phyloP scores from a whole-genome alignment of 2,888 invertebrate genomes.

The Diaprepes abbreviatus region DNA sequence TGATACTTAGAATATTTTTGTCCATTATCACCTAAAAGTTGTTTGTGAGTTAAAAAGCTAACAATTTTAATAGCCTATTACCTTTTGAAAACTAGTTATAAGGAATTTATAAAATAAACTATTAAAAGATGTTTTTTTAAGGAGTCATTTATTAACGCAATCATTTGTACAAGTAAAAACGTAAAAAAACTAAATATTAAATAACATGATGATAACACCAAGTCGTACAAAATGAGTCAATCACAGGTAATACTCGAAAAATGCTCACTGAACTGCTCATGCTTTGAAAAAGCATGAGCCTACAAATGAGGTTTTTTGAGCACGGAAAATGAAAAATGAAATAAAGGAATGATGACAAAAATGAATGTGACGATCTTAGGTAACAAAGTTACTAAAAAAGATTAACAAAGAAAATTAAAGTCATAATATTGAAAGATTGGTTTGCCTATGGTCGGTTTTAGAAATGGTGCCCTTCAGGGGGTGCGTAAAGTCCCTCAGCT shows the following conservation, averaged over 20 bases:
- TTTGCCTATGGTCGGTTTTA: constrained; percentile 48
- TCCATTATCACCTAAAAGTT: too few species aligned
- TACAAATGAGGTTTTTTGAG: constrained; percentile 39
- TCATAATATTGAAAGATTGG: constrained; percentile 49
- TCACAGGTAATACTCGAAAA: constrained; percentile 49
- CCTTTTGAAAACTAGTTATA: too few species aligned
- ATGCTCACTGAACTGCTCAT: constrained; percentile 40
- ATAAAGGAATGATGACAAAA: constrained; percentile 36
- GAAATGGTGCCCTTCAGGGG: constrained; percentile 54
- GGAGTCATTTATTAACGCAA: constrained; percentile 50
- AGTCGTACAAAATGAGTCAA: constrained; percentile 49
- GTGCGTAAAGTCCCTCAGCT: constrained; percentile 64
- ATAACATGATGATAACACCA: constrained; percentile 45
- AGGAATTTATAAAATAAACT: too few species aligned
- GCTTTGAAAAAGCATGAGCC: constrained; percentile 40
- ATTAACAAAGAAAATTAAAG: constrained; percentile 35
- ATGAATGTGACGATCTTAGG: constrained; percentile 49
- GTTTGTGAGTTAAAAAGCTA: too few species aligned
- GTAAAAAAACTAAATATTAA: constrained; percentile 48
- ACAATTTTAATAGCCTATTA: too few species aligned
- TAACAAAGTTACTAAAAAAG: constrained; percentile 42
- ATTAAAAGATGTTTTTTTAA: constrained; percentile 23
- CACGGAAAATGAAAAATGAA: constrained; percentile 43
- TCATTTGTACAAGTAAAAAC: constrained; percentile 51
- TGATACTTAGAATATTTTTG: too few species aligned